Evolutionary conservation across 2,797 vertebrate genomes (phyloP), one percentile per base, ranked within the genome.

Genomic region (Propithecus perrieri): DNA sequence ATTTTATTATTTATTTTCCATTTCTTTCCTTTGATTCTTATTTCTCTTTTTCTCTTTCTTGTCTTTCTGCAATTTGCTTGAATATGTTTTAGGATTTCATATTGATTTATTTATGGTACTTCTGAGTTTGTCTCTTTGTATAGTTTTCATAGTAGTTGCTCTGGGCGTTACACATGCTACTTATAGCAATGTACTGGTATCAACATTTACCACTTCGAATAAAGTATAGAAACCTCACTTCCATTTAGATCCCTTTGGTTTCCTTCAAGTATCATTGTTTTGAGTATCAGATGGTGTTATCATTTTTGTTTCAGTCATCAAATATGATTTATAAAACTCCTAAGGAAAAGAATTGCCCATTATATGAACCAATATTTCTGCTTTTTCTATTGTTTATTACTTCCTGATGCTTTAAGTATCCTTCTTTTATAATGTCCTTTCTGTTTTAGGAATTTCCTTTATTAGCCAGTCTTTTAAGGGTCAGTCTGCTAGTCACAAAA

Each of bases 251-350:
- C 33, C 61, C 59, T 93, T 85, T 89, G 79, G 28, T 18, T 93
- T 90, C 4, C 43, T 93, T 86, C 86, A 86, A 85, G 85, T 86
- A 76, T 55, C 33, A 63, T 69, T 83, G 30, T 86, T 94, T 80
- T 63, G 46, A 85, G 11, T 38, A 79, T 89, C 53, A 50, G 38
- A 30, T 22, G n/a, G 5, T 18, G 75, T 78, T 46, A 53, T 10
- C 78, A 76, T 46, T 85, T 89, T 89, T 92, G 13, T 92, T 89
- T 79, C 18, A 46, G 74, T 83, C 59, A 74, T 55, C 10, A 48
- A 53, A 65, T 83, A 65, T 41, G 17, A 72, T n/a, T 85, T 72
- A n/a, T 84, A 89, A 61, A 89, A 53, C 17, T 65, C 28, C 18
- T 76, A 83, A 92, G 89, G 18, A 92, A 85, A 88, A 57, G 5